Evolutionary conservation across 2,888 invertebrate genomes (phyloP).

Genomic region (Meloe dianella): DNA sequence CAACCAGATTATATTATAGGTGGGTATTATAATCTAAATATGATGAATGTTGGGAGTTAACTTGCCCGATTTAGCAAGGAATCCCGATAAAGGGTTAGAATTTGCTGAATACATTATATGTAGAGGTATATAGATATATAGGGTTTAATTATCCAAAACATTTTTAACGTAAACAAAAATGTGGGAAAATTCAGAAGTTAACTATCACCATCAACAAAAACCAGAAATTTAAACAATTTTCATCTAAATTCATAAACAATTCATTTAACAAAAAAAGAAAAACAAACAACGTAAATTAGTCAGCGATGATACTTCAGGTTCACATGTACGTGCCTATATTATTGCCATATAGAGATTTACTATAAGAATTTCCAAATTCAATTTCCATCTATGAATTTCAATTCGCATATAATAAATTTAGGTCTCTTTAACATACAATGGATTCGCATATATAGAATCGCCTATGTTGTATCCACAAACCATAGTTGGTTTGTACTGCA

Average conservation of each 20-base stretch:
- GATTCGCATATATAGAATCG: conserved; percentile 27
- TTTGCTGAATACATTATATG: background rate
- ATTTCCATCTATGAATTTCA: conserved; percentile 42
- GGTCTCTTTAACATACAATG: conserved; percentile 43
- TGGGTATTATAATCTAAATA: conserved; percentile 1
- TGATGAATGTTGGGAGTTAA: conserved; percentile 5
- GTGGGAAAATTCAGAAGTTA: no score
- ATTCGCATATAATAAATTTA: conserved; percentile 40
- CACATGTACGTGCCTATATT: background rate
- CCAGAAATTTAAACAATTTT: background rate
- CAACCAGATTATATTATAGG: conserved; percentile 1
- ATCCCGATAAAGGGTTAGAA: conserved; percentile 6
- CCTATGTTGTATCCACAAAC: conserved; percentile 18
- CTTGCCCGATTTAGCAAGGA: background rate
- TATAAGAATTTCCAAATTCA: conserved; percentile 21
- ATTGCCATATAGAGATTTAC: background rate
- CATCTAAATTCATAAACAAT: background rate
- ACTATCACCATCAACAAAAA: no score
- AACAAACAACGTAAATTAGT: background rate
- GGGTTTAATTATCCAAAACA: background rate
- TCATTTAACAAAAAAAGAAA: no score
- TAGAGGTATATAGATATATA: background rate
- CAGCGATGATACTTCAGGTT: background rate
- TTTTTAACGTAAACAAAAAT: background rate
- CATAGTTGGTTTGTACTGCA: conserved; percentile 11